Evolutionary conservation across 2,113 vertebrate genomes (phyloP).

Genomic region (Cochlearius cochlearius): DNA sequence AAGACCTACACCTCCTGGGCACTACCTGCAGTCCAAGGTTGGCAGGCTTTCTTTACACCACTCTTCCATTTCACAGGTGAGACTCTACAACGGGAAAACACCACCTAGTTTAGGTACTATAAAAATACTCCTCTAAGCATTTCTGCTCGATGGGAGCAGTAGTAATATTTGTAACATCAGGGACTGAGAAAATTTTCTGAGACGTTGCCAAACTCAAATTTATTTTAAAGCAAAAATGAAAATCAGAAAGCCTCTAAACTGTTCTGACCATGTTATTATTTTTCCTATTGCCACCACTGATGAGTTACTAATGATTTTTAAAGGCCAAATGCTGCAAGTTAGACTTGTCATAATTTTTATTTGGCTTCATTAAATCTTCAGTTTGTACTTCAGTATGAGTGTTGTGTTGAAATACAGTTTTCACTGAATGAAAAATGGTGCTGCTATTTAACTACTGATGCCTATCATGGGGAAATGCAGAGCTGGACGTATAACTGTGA

Average conservation of each 20-base stretch:
- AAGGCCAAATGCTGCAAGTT: neutral
- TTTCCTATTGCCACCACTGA: neutral
- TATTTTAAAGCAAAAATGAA: neutral
- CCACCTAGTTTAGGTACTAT: neutral
- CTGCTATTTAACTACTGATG: neutral
- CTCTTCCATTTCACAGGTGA: neutral
- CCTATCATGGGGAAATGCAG: neutral
- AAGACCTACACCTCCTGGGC: neutral
- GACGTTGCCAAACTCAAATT: neutral
- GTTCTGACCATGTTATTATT: neutral
- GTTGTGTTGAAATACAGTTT: neutral
- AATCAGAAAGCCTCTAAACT: neutral
- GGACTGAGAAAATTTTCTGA: neutral
- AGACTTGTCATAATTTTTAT: neutral
- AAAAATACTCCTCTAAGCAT: neutral
- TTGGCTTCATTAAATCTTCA: neutral
- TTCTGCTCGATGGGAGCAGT: neutral
- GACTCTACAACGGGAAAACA: neutral
- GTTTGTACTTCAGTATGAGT: neutral
- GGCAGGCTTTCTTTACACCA: neutral
- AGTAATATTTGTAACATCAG: rapidly evolving
- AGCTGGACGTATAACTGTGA: neutral
- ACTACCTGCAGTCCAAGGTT: neutral
- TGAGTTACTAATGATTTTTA: neutral
- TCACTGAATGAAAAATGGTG: neutral